Evolutionary conservation across 2,113 vertebrate species (phyloP), one percentile per base, ranked within the genome.

Genomic region (Pontoporia blainvillei): DNA sequence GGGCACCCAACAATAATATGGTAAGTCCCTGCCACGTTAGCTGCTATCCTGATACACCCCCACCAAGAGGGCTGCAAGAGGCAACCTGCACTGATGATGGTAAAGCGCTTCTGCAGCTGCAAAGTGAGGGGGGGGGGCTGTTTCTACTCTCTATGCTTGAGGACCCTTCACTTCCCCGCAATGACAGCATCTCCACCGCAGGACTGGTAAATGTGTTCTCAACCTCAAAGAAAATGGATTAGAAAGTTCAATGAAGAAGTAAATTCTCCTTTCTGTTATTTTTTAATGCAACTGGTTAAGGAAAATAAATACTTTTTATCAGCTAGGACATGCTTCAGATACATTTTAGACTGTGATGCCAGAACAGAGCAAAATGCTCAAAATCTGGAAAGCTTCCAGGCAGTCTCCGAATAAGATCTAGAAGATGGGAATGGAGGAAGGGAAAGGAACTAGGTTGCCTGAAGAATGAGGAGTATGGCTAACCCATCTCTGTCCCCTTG

Each of bases 281-380:
- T 78, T 76, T 29, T 67, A 3, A 71, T 66, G n/a, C n/a, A 61
- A 71, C 59, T 34, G 34, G 14, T 61, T 36, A 92, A 25, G 76
- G 61, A 67, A 91, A 93, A 64, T 36, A 72, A 83, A 41, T 29
- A 29, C 20, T 79, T 96, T 49, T 75, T 72, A 69, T 78, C 20
- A 66, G 21, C 72, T 49, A 73, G 44, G 44, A 67, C 21, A 46
- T 27, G 44, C 25, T 86, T 86, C 75, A 82, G 46, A 62, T 21
- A 6, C 44, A 34, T 23, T 93, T 69, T 86, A 64, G 20, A 69
- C 20, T 29, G 46, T 20, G 13, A 82, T 49, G 49, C 46, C 49
- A 39, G 44, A 86, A 86, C 20, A 6, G 14, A 82, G 67, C 39
- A 67, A 93, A 95, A 82, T 36, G n/a, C 31, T 82, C n/a, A 8